Evolutionary conservation across 2,113 vertebrate species (phyloP).

Genomic region (Paratilapia polleni): DNA sequence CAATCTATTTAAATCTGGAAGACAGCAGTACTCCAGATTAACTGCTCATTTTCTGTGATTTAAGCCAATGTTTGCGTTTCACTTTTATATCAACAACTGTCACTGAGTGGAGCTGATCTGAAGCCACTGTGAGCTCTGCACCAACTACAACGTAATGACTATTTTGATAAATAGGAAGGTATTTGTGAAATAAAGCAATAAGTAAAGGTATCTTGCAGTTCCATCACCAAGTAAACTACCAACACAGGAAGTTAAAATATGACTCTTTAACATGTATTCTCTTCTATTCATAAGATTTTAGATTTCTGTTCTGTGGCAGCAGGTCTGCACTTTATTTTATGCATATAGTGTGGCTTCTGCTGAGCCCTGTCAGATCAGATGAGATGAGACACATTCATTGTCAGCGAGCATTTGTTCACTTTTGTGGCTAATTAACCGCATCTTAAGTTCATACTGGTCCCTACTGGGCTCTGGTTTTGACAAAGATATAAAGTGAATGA

Average conservation of each 20-base stretch:
- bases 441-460: conserved; percentile 45
- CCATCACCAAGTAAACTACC: not conserved
- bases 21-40: not conserved
- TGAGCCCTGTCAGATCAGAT: conserved; percentile 39
- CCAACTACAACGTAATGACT: not conserved
- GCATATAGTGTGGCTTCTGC: not conserved
- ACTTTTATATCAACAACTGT: not conserved
- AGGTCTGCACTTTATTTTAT: conserved; percentile 7
- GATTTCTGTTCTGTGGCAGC: not conserved
- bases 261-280: not conserved
- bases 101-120: not conserved
- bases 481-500: conserved; percentile 62
- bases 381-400: conserved; percentile 43
- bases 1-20: not conserved
- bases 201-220: not conserved
- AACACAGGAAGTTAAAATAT: not conserved
- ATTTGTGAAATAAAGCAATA: not conserved
- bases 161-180: not conserved
- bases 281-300: not conserved
- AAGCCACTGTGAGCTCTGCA: not conserved
- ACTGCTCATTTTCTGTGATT: not conserved
- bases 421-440: conserved; percentile 63
- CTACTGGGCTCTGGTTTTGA: conserved; percentile 53
- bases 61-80: not conserved
- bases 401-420: conserved; percentile 68